phyloP scores from a whole-genome alignment of 2,888 invertebrate species.

The Odontothrips loti region DNA sequence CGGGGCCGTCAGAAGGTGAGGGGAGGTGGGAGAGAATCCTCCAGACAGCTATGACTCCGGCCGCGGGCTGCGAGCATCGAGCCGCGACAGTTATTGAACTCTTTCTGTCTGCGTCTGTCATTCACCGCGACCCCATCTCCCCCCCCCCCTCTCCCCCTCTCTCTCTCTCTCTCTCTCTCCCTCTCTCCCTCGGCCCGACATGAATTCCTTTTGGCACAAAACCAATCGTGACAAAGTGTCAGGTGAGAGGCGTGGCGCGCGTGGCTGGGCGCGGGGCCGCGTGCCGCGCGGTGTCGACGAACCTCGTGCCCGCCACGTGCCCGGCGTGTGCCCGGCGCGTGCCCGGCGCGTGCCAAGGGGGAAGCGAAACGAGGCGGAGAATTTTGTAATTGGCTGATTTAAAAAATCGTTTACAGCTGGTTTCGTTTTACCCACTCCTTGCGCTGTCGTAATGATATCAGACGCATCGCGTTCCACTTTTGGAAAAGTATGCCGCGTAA shows the following conservation, averaged over 20 bases:
- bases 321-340: not conserved
- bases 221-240: constrained; percentile 24
- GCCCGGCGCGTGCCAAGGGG: not conserved
- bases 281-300: not conserved
- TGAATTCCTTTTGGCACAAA: constrained; percentile 15
- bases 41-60: constrained; percentile 13
- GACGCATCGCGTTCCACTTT: too few species aligned
- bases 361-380: too few species aligned
- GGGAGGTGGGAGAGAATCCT: not conserved
- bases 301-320: not conserved
- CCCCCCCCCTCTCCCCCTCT: not conserved
- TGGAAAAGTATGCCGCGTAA: too few species aligned
- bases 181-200: not conserved
- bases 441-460: too few species aligned
- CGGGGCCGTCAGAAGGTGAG: not conserved
- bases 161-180: not conserved
- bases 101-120: constrained; percentile 16
- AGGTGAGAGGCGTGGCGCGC: not conserved
- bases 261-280: not conserved
- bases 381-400: too few species aligned
- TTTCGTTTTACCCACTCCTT: too few species aligned
- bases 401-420: too few species aligned
- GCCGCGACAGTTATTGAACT: constrained; percentile 20
- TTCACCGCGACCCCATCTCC: not conserved
- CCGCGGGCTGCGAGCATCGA: not conserved